A percentile compares a stretch with the other conserved stretches of the same genome.
These are phyloP conservation scores for Calypte anna DNA, from an alignment of 2,113 vertebrate species.

Conservation along the genomic window DNA sequence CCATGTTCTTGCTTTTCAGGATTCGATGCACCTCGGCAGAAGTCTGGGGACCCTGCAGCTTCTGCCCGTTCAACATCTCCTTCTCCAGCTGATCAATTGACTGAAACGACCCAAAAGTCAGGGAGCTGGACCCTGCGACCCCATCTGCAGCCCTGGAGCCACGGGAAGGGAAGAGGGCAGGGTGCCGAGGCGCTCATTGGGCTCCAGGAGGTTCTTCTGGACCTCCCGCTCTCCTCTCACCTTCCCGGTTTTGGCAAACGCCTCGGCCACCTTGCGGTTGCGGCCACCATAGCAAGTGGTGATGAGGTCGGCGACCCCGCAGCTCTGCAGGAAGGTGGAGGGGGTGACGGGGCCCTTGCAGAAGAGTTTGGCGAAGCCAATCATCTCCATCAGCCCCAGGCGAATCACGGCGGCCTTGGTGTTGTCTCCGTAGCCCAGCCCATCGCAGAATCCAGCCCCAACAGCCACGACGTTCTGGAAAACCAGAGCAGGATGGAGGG, in stretches of 20 bases:
- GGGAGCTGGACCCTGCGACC: not conserved
- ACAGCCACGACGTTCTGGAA: conserved; percentile 93
- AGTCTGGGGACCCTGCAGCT: conserved; percentile 95
- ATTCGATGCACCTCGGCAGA: conserved; percentile 88
- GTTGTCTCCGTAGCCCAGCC: conserved; percentile 93
- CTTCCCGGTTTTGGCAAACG: conserved; percentile 91
- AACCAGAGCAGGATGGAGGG: not conserved
- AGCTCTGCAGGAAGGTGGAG: conserved; percentile 96
- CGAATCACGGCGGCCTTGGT: conserved; percentile 97
- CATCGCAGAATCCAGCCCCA: conserved; percentile 95
- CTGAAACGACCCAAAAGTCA: conserved; percentile 68
- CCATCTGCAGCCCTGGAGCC: accelerated
- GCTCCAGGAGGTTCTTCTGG: no score
- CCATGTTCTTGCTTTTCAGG: conserved; percentile 85
- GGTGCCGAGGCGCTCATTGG: not conserved
- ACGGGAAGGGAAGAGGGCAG: not conserved
- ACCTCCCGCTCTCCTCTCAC: conserved; percentile 68
- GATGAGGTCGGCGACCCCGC: conserved; percentile 94
- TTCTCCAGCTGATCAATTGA: conserved; percentile 93
- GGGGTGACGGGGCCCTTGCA: conserved; percentile 84
- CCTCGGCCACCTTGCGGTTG: conserved; percentile 93
- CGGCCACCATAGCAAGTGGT: conserved; percentile 96
- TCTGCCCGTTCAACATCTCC: conserved; percentile 97
- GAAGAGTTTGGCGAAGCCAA: conserved; percentile 88
- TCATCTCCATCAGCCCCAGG: conserved; percentile 98